Conservation (phyloP, 2,113 vertebrate species). For the Erythrolamprus reginae region DNA sequence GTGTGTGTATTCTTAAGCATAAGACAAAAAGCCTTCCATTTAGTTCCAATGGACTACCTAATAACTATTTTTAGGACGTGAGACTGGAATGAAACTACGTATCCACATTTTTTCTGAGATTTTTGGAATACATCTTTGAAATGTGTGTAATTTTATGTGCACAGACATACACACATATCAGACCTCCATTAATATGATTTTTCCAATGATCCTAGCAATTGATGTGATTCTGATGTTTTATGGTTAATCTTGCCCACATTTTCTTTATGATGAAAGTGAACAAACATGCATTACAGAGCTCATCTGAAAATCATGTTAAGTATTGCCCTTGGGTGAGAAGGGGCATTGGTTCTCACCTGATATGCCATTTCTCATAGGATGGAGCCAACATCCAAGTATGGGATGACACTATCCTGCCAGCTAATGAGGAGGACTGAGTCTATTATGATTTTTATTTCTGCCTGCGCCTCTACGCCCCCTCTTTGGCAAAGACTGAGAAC, state of each 20-base stretch:
- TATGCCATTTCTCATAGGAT: too few relatives aligned
- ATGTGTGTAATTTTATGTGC: not conserved
- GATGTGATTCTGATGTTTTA: not conserved
- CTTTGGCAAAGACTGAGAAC: too few relatives aligned
- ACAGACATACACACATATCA: not conserved
- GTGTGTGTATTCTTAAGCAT: not conserved
- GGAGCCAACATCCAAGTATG: too few relatives aligned
- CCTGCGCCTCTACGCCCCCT: too few relatives aligned
- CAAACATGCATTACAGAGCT: not conserved
- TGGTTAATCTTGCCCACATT: not conserved
- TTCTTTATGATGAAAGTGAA: not conserved
- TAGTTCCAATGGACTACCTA: not conserved
- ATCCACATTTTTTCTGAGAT: not conserved
- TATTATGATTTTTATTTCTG: too few relatives aligned
- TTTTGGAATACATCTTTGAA: not conserved
- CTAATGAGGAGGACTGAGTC: too few relatives aligned
- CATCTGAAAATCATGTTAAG: not conserved
- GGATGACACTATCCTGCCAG: too few relatives aligned
- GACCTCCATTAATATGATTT: not conserved
- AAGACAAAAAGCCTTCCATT: not conserved
- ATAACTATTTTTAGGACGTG: not conserved
- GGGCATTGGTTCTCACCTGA: too few relatives aligned
- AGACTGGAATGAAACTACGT: not conserved
- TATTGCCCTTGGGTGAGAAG: not conserved
- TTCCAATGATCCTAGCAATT: not conserved